phyloP scores from a whole-genome alignment of 2,888 invertebrate genomes.

The Mythimna lalbum region DNA sequence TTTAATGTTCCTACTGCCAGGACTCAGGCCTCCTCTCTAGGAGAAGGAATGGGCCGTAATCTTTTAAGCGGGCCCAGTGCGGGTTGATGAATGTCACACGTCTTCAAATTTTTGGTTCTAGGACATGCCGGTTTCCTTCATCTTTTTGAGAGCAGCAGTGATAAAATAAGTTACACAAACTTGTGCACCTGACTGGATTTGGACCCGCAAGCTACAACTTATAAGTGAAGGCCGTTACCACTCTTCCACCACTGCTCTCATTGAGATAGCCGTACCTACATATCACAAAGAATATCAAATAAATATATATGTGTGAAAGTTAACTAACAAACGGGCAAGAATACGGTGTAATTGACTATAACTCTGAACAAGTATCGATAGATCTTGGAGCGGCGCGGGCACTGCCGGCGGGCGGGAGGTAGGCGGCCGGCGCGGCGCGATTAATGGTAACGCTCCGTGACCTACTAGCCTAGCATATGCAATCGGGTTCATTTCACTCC shows the following conservation, averaged over 20 bases:
- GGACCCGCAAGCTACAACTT: no score
- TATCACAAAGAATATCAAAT: slow-evolving; percentile 4
- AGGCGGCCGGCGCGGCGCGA: slow-evolving; percentile 16
- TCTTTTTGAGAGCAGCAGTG: no score
- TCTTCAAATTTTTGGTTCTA: no score
- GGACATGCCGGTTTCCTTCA: no score
- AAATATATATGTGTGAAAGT: not conserved
- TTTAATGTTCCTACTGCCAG: no score
- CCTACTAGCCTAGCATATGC: slow-evolving; percentile 31
- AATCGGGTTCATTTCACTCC: slow-evolving; percentile 15
- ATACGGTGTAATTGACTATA: slow-evolving; percentile 42
- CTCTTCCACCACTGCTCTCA: not conserved
- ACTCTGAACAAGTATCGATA: slow-evolving; percentile 43
- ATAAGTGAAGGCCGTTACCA: no score
- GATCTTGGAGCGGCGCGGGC: slow-evolving; percentile 31
- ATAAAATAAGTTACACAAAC: no score
- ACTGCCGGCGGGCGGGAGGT: not conserved
- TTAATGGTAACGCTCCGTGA: slow-evolving; percentile 41
- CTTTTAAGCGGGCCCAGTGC: no score
- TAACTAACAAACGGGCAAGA: slow-evolving; percentile 21
- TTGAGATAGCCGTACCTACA: slow-evolving; percentile 3
- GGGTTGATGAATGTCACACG: no score
- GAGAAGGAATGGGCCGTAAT: no score
- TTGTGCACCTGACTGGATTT: no score
- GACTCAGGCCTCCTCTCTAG: no score